Evolutionary conservation across 2,888 invertebrate species (phyloP).

Genomic region (Parnassius smintheus): DNA sequence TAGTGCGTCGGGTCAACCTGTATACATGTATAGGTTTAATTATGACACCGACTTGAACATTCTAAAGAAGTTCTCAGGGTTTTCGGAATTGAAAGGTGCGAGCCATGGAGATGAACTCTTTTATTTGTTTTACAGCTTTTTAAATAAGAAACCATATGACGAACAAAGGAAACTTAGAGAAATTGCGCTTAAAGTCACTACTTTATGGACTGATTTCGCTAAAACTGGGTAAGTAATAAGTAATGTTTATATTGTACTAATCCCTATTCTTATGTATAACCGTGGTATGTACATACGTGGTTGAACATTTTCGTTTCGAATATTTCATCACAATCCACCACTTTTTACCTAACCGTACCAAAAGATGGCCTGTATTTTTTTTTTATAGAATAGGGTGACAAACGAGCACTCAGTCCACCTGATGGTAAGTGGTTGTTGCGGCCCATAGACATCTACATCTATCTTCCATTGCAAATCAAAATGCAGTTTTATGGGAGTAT

Average conservation of each 20-base stretch:
- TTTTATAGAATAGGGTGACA: no score
- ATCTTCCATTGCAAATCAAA: no score
- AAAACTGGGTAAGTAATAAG: slow-evolving; percentile 56
- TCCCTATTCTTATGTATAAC: no score
- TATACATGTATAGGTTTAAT: slow-evolving; percentile 56
- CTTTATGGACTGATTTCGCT: slow-evolving; percentile 71
- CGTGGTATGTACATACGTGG: no score
- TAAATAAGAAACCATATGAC: slow-evolving; percentile 52
- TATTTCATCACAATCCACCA: no score
- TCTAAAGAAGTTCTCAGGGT: slow-evolving; percentile 42
- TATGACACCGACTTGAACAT: slow-evolving; percentile 56
- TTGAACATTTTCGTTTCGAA: no score
- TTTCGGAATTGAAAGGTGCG: slow-evolving; percentile 50
- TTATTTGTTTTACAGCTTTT: slow-evolving; percentile 62
- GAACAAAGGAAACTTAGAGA: slow-evolving; percentile 47
- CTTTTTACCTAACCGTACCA: no score
- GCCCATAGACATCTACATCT: no score
- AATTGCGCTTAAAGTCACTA: slow-evolving; percentile 57
- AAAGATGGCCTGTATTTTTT: no score
- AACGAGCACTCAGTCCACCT: no score
- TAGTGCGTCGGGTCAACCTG: slow-evolving; percentile 35
- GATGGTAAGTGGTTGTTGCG: no score
- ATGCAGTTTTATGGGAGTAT: no score
- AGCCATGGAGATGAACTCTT: slow-evolving; percentile 73
- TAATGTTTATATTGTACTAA: not conserved